Evolutionary conservation across 2,113 vertebrate species (phyloP).

Genomic region (Amia ocellicauda): DNA sequence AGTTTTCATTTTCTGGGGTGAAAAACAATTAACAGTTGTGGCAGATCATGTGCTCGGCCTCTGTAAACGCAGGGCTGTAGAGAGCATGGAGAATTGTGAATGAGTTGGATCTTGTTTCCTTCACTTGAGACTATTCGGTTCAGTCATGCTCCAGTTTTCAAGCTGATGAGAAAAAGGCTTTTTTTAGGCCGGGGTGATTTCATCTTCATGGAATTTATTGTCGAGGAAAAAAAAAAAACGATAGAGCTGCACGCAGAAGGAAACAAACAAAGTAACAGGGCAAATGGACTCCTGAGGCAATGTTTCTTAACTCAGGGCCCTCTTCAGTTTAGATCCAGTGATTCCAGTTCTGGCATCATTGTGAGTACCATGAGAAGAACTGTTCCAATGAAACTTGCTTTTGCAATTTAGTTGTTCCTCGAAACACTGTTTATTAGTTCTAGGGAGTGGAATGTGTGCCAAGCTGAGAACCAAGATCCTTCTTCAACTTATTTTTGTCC

Average conservation of each 20-base stretch:
- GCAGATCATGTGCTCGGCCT: not conserved
- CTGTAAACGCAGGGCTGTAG: not conserved
- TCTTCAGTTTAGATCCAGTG: no score
- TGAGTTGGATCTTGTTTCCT: not conserved
- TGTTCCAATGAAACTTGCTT: no score
- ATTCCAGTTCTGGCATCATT: no score
- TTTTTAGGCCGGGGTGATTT: constrained; percentile 56
- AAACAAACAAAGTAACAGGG: constrained; percentile 48
- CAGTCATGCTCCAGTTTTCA: not conserved
- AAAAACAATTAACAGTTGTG: no score
- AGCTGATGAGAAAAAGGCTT: constrained; percentile 32
- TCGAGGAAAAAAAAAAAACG: constrained; percentile 23
- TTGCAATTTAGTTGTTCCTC: no score
- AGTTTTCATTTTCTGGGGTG: no score
- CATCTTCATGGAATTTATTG: constrained; percentile 54
- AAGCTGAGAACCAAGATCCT: no score
- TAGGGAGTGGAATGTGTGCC: no score
- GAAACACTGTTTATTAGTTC: no score
- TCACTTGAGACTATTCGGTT: not conserved
- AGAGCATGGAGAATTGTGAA: not conserved
- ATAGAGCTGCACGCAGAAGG: constrained; percentile 32
- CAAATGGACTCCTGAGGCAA: constrained; percentile 51
- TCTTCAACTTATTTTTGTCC: no score
- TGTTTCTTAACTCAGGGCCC: no score
- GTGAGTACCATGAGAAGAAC: no score